Percentiles rank a stretch among this genome's conserved stretches.
phyloP scores from a whole-genome alignment of 2,797 vertebrate genomes.

The Orientallactaga sibirica region DNA sequence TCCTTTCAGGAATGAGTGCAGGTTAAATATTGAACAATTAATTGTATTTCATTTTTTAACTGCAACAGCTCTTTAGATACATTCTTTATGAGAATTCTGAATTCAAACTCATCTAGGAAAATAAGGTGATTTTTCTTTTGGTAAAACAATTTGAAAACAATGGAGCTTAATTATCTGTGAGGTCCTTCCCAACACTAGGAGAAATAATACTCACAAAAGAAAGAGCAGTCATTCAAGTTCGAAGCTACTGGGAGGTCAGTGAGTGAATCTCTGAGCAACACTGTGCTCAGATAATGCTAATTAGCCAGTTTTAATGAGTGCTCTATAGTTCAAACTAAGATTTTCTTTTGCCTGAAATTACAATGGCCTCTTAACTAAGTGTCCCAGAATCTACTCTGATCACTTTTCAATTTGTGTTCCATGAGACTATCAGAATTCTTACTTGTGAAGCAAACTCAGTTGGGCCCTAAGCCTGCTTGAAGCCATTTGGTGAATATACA shows the following conservation, averaged over 20 bases:
- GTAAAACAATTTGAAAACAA: slow-evolving; percentile 57
- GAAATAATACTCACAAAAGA: background rate
- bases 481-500: background rate
- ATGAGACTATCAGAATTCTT: slow-evolving; percentile 14
- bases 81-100: slow-evolving; percentile 50
- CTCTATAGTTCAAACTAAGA: slow-evolving; percentile 50
- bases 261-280: slow-evolving; percentile 46
- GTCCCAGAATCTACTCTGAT: slow-evolving; percentile 39
- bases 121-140: slow-evolving; percentile 1
- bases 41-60: background rate
- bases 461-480: background rate
- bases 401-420: slow-evolving; percentile 47
- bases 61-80: background rate
- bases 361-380: slow-evolving; percentile 43
- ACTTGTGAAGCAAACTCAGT: slow-evolving; percentile 27
- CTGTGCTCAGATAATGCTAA: slow-evolving; percentile 63
- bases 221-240: slow-evolving; percentile 46
- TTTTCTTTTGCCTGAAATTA: slow-evolving; percentile 57
- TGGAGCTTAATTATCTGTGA: slow-evolving; percentile 55
- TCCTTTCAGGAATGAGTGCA: background rate
- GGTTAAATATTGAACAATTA: background rate
- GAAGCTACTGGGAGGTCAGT: slow-evolving; percentile 53
- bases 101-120: slow-evolving; percentile 34
- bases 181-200: slow-evolving; percentile 27
- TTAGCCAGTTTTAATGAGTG: slow-evolving; percentile 70